Conservation (phyloP, 2,797 vertebrate genomes). For the Chelonia mydas region DNA sequence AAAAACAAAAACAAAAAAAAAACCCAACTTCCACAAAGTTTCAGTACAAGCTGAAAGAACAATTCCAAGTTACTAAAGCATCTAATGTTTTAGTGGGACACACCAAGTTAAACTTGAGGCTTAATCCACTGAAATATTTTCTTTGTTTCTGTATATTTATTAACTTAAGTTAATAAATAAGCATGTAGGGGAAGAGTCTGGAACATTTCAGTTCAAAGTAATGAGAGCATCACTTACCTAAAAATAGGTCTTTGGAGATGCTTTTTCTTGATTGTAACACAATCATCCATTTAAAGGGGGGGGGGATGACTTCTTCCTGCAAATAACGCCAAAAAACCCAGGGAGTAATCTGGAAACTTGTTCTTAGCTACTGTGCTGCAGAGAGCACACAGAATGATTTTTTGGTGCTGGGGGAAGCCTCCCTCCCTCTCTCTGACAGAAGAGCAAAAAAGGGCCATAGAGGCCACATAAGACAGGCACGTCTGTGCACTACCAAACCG, state of each 20-base stretch:
- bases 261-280: constrained; percentile 91
- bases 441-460: constrained; percentile 87
- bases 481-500: constrained; percentile 75
- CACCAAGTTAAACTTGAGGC: constrained; percentile 12
- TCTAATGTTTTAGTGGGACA: neutral
- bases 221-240: constrained; percentile 84
- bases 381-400: constrained; percentile 77
- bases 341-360: constrained; percentile 76
- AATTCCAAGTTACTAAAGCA: constrained; percentile 1
- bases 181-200: neutral
- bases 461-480: constrained; percentile 86
- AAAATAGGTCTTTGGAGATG: constrained; percentile 92
- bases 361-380: constrained; percentile 83
- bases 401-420: constrained; percentile 82
- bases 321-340: constrained; percentile 78
- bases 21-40: neutral
- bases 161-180: constrained; percentile 47
- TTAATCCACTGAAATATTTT: neutral
- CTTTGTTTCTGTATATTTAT: neutral
- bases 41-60: neutral
- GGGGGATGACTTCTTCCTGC: constrained; percentile 78
- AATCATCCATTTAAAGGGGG: constrained; percentile 91
- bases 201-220: constrained; percentile 17
- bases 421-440: constrained; percentile 83
- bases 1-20: constrained; percentile 17